Evolutionary conservation across 2,888 invertebrate species (phyloP), one percentile per base, ranked within the genome.

Genomic region (Erebia palarica): DNA sequence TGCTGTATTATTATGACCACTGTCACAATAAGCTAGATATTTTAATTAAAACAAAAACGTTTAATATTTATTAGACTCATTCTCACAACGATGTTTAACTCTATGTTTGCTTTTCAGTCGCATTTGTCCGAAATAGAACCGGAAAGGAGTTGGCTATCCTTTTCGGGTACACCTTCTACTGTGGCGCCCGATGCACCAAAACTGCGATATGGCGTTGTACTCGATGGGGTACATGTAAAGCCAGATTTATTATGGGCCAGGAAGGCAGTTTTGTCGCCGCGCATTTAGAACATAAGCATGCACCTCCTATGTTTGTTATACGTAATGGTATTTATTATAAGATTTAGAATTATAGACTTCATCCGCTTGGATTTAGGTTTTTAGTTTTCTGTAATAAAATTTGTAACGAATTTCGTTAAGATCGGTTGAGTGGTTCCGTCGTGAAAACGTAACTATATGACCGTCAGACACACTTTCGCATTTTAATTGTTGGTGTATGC

Each of bases 91-190:
- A 47, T 53, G 44, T 59, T 49, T 70, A 47, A 68, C 16, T 55
- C 7, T 9, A 21, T 53, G 42, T 65, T 59, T 72, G 69, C 36
- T 69, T 78, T 73, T 7, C 78, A 83, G 83, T 79, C 36, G 58
- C 13, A 42, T 78, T 78, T 75, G 77, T 76, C 1, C 70, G 47
- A 21, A 81, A 78, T 51, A 47, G 51, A 36, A 63, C 67, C 4
- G 84, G 84, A 3, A 83, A 81, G 61, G 75, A 78, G 21, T 42
- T 84, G 18, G 78, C 81, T 0, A 70, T 84, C 1, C 61, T 81
- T 16, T 72, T 77, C 14, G 80, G 80, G 0, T 80, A 80, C 67
- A 80, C 82, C 0, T 85, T 78, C 73, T 81, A 80, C 72, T 79
- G 79, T 7, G 75, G 75, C 1, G 72, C 73, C 0, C 68, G 76